These are phyloP conservation scores for Orchesella cincta DNA, from an alignment of 1,140 invertebrate genomes.

Conservation along the genomic window DNA sequence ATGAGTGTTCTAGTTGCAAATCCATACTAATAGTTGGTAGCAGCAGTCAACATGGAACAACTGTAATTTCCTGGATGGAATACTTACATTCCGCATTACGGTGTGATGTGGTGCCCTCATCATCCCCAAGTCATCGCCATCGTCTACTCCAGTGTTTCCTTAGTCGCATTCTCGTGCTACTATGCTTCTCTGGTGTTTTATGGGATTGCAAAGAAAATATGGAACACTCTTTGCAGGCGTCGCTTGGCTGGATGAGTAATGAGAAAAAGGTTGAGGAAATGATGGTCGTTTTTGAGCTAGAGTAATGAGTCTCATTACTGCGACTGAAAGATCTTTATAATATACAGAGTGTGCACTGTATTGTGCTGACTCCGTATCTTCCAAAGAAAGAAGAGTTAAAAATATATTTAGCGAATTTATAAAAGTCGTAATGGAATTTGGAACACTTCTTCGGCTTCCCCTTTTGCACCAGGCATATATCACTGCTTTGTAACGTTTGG, in stretches of 20 bases:
- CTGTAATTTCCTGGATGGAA: slow-evolving; percentile 8
- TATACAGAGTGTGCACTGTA: neutral
- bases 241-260: slow-evolving; percentile 13
- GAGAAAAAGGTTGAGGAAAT: slow-evolving; percentile 14
- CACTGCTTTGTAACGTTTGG: too few relatives aligned
- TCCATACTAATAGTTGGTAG: neutral
- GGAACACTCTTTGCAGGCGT: neutral
- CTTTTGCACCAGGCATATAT: too few relatives aligned
- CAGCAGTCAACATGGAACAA: neutral
- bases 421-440: slow-evolving; percentile 19
- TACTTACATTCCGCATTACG: neutral
- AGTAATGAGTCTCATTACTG: slow-evolving; percentile 7
- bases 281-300: slow-evolving; percentile 20
- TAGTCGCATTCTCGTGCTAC: neutral
- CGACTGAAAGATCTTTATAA: slow-evolving; percentile 8
- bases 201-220: neutral
- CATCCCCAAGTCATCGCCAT: slow-evolving; percentile 1
- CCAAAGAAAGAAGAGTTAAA: neutral
- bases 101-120: slow-evolving; percentile 12
- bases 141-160: neutral
- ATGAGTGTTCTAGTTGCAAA: neutral
- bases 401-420: slow-evolving; percentile 1
- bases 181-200: neutral
- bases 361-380: neutral
- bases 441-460: neutral